phyloP scores from a whole-genome alignment of 2,113 vertebrate genomes.

The Alces alces region DNA sequence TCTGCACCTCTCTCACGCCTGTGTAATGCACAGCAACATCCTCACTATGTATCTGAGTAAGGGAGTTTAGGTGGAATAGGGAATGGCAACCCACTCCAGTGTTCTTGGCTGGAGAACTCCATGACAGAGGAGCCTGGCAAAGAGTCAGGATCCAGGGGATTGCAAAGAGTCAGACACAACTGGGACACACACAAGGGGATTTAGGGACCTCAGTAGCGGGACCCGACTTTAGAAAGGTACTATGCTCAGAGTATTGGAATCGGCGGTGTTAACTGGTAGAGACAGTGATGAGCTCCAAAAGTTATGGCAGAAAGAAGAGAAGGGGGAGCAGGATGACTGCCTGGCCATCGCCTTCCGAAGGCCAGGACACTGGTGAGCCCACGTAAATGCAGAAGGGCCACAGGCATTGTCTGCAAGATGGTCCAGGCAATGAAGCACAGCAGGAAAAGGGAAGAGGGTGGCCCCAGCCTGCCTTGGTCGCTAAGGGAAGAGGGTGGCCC shows the following conservation, averaged over 20 bases:
- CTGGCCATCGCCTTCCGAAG: rapidly evolving
- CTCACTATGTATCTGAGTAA: neutral
- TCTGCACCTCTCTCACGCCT: neutral
- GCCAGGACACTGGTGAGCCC: neutral
- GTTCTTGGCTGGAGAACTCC: neutral
- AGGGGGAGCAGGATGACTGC: rapidly evolving
- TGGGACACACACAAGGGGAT: neutral
- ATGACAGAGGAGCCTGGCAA: neutral
- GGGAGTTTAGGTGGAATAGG: neutral
- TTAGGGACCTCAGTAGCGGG: neutral
- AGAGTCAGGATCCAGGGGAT: neutral
- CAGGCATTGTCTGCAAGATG: rapidly evolving
- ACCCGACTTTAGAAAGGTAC: neutral
- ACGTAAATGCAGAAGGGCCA: rapidly evolving
- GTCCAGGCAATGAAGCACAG: rapidly evolving
- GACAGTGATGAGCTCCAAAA: rapidly evolving
- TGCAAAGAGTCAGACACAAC: neutral
- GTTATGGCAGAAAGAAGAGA: neutral
- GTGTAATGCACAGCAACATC: neutral
- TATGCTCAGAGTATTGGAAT: neutral
- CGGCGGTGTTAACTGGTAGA: rapidly evolving
- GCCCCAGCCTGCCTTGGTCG: too few relatives aligned
- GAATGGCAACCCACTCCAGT: neutral
- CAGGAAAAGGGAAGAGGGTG: neutral
- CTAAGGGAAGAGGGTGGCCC: too few relatives aligned